Evolutionary conservation across 2,888 invertebrate genomes (phyloP).

Genomic region (Argyresthia albistria): DNA sequence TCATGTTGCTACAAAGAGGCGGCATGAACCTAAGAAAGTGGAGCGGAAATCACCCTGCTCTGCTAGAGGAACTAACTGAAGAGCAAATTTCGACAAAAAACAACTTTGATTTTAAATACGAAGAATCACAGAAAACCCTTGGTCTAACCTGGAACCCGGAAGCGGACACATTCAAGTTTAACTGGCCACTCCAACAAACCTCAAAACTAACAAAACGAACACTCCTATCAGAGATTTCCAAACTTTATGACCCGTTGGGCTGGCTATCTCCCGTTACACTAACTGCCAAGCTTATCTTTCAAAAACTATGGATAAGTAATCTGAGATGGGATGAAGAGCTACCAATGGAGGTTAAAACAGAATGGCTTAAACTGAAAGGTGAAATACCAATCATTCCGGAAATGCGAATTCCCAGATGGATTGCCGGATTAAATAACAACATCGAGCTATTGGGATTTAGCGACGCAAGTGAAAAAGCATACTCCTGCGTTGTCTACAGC

Average conservation of each 20-base stretch:
- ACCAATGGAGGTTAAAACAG: neutral
- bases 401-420: neutral
- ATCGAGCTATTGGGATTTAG: neutral
- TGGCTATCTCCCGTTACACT: neutral
- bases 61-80: neutral
- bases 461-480: neutral
- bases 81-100: neutral
- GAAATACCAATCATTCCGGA: neutral
- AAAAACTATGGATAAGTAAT: neutral
- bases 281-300: neutral
- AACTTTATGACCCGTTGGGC: neutral
- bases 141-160: neutral
- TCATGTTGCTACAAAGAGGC: neutral
- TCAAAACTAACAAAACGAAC: conserved; percentile 8
- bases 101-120: neutral
- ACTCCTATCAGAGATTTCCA: conserved; percentile 8
- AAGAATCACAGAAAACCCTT: neutral
- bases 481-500: neutral
- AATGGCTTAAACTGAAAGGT: neutral
- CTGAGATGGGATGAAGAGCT: neutral
- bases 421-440: neutral
- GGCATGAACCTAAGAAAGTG: neutral
- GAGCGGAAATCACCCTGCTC: neutral
- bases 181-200: conserved; percentile 2
- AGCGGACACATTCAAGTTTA: conserved; percentile 9